Evolutionary conservation across 2,888 invertebrate species (phyloP).

Genomic region (Amphipoea lucens): DNA sequence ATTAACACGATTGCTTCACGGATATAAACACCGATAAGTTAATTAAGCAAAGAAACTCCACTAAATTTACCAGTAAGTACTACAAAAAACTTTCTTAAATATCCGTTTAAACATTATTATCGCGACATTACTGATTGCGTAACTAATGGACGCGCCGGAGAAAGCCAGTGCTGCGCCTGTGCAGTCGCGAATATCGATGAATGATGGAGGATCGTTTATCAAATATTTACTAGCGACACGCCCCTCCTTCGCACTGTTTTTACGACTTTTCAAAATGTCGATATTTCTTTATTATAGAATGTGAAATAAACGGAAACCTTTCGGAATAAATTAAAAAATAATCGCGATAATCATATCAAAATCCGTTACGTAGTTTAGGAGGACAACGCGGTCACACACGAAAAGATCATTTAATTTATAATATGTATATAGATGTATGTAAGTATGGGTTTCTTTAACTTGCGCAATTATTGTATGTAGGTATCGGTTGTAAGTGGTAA

Average conservation of each 20-base stretch:
- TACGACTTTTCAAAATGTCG: neutral
- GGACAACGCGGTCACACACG: neutral
- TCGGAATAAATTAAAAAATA: neutral
- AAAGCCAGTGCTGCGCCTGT: conserved; percentile 59
- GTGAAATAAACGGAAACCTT: neutral
- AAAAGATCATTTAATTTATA: neutral
- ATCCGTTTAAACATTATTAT: conserved; percentile 52
- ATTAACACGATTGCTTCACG: neutral
- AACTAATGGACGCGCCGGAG: conserved; percentile 56
- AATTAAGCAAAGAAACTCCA: conserved; percentile 18
- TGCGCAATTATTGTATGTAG: conserved; percentile 17
- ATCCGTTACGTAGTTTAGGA: neutral
- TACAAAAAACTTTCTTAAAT: conserved; percentile 44
- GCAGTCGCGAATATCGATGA: conserved; percentile 57
- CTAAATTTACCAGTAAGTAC: conserved; percentile 12
- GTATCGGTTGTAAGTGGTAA: conserved; percentile 15
- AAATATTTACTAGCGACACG: neutral
- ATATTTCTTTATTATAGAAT: too few relatives aligned
- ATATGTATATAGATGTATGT: neutral
- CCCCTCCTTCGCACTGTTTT: neutral
- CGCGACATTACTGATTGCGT: conserved; percentile 51
- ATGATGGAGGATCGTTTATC: conserved; percentile 47
- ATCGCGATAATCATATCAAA: neutral
- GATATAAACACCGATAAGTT: neutral
- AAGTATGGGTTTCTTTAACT: neutral